Base-by-base conservation (phyloP, 2,113 vertebrate genomes). In the Ictalurus furcatus region DNA sequence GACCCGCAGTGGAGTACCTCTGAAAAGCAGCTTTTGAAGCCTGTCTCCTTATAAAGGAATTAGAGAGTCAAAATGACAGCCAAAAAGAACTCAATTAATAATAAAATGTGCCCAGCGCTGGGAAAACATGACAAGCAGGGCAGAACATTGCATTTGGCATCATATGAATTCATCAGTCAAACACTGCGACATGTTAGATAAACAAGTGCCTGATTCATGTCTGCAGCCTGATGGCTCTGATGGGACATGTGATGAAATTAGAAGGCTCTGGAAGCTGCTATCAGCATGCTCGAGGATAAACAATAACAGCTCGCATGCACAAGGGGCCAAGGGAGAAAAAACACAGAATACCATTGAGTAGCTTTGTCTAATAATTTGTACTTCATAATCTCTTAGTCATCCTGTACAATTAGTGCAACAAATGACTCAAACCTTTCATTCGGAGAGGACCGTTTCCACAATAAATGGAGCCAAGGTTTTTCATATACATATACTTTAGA, bases 91-190 rank as follows among this genome's bases (percentile, higher is more conserved):
- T 91, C 90, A 90, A 91, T 93, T 92, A 93, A 92, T 93, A 91
- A 91, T 73, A 92, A 91, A 90, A 87, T 91, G 87, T 87, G 91
- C 63, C 86, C 76, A 90, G 91, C 37, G 54, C 80, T 83, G 1
- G 52, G 84, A 28, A 73, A 90, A 89, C 71, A 91, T 93, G 93
- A 95, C 90, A 91, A 96, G 92, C 94, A 93, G 87, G 81, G 93
- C 94, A 94, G 95, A 96, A 95, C 94, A 95, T 93, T 79, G 37
- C 71, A 40, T 92, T 89, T 95, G 95, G 95, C 93, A 8, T 92
- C 91, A 91, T 87, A 94, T 54, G 93, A 94, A 94, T 96, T 94
- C 93, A 94, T 95, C 93, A 93, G 92, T 91, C 92, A 91, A 92
- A 93, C 30, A 91, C 3, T 91, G 91, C 90, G 84, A 92, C 91